Conservation (phyloP, 2,888 invertebrate species). For the Poecilobothrus nobilitatus region DNA sequence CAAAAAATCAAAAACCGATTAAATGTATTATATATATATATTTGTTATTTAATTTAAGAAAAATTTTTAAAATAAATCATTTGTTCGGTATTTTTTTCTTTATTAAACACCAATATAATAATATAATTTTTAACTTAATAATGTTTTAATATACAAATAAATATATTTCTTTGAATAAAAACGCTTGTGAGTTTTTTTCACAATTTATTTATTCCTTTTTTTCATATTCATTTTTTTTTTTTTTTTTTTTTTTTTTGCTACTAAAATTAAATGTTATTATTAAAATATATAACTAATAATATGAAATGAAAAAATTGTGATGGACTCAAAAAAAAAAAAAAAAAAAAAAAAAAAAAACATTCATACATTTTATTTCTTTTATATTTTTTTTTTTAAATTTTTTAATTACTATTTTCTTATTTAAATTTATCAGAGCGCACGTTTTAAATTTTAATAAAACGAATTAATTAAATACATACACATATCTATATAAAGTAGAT, state of each 20-base stretch:
- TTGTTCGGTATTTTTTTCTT: too few relatives aligned
- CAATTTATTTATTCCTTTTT: not conserved
- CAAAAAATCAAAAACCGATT: too few relatives aligned
- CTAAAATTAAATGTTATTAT: slow-evolving; percentile 11
- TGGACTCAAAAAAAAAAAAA: slow-evolving; percentile 16
- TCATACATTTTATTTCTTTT: too few relatives aligned
- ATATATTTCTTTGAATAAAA: slow-evolving; percentile 44
- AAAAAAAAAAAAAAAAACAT: not conserved
- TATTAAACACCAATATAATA: slow-evolving; percentile 26
- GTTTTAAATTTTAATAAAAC: too few relatives aligned
- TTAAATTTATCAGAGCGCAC: too few relatives aligned
- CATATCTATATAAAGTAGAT: too few relatives aligned
- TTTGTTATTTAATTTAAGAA: slow-evolving; percentile 16
- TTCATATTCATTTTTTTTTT: slow-evolving; percentile 23
- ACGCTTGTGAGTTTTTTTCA: slow-evolving; percentile 40
- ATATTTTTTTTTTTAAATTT: not conserved
- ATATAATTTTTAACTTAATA: slow-evolving; percentile 19
- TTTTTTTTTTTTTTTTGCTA: slow-evolving; percentile 11
- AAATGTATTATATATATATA: too few relatives aligned
- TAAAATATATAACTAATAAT: slow-evolving; percentile 23
- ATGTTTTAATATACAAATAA: slow-evolving; percentile 23
- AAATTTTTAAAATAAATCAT: too few relatives aligned
- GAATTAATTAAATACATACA: too few relatives aligned
- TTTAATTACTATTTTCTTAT: too few relatives aligned
- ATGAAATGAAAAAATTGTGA: slow-evolving; percentile 16